Evolutionary conservation across 2,888 invertebrate species (phyloP).

Genomic region (Xestia rhomboidea): DNA sequence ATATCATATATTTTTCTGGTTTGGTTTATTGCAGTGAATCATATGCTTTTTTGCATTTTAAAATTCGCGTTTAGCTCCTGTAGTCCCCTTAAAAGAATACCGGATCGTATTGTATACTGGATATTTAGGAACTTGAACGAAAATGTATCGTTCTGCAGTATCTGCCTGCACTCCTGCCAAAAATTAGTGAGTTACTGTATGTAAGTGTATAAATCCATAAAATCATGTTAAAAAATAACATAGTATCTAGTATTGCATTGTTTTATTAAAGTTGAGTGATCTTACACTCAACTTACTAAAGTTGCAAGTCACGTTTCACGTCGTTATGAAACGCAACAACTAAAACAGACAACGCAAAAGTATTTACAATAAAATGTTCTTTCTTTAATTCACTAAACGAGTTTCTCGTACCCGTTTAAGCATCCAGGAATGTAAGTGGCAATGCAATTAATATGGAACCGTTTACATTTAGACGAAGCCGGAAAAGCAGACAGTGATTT

Average conservation of each 20-base stretch:
- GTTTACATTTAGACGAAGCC: constrained; percentile 19
- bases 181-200: too few relatives aligned
- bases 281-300: background rate
- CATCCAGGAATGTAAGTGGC: background rate
- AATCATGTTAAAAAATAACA: background rate
- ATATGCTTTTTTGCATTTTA: too few relatives aligned
- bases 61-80: too few relatives aligned
- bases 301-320: background rate
- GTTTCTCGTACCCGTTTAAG: constrained; percentile 12
- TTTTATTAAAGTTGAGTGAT: background rate
- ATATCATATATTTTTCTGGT: too few relatives aligned
- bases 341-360: background rate
- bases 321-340: background rate
- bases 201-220: background rate
- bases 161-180: too few relatives aligned
- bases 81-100: too few relatives aligned
- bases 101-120: too few relatives aligned
- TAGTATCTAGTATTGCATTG: background rate
- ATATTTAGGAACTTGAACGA: too few relatives aligned
- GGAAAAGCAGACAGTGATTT: constrained; percentile 35
- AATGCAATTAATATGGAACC: constrained; percentile 25
- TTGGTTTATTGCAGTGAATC: too few relatives aligned
- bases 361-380: background rate
- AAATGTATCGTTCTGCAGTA: too few relatives aligned
- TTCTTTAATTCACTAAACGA: background rate